phyloP scores from a whole-genome alignment of 2,888 invertebrate species.

The Nycteola revayana region DNA sequence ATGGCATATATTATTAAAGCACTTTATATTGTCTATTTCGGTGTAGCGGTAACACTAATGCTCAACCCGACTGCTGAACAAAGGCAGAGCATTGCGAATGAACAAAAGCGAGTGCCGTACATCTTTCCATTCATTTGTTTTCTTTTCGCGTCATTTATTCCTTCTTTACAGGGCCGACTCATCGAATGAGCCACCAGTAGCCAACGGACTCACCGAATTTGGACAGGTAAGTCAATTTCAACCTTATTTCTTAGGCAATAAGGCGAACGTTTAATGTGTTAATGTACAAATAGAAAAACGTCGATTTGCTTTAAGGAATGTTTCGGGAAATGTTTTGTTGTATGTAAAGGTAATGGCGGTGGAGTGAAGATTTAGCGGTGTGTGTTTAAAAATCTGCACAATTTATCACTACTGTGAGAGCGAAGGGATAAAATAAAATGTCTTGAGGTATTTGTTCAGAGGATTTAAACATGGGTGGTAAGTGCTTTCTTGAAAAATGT shows the following conservation, averaged over 20 bases:
- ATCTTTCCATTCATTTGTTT: conserved; percentile 31
- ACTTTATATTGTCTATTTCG: too few species aligned
- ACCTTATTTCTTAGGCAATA: conserved; percentile 25
- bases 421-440: too few species aligned
- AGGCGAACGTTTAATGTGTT: conserved; percentile 22
- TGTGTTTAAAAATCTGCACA: too few species aligned
- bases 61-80: conserved; percentile 12
- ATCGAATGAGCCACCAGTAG: conserved; percentile 70
- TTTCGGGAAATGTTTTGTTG: conserved; percentile 4
- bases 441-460: too few species aligned
- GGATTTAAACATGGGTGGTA: too few species aligned
- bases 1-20: too few species aligned
- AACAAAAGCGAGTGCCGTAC: conserved; percentile 39
- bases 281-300: conserved; percentile 14
- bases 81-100: conserved; percentile 25
- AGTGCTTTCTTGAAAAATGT: too few species aligned
- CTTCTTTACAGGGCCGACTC: conserved; percentile 76
- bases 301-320: conserved; percentile 19
- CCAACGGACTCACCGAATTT: conserved; percentile 75
- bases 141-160: conserved; percentile 58
- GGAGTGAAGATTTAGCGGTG: too few species aligned
- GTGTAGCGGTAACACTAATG: conserved; percentile 2
- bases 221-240: conserved; percentile 70
- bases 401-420: too few species aligned
- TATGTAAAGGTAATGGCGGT: neutral